Evolutionary conservation across 2,113 vertebrate genomes (phyloP).

Genomic region (Nycticorax nycticorax): DNA sequence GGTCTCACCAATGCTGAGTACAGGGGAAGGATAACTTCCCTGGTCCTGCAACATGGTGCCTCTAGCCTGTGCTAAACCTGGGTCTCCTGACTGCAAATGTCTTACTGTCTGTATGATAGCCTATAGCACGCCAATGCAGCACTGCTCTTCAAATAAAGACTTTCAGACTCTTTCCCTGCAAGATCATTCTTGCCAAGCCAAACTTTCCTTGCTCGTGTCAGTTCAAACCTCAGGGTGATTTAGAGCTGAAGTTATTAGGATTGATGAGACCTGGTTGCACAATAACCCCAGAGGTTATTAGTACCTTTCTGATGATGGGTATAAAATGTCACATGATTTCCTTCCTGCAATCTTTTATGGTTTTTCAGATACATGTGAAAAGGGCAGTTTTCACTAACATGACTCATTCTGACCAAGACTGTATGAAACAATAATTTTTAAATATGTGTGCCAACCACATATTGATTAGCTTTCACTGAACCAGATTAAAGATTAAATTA

Average conservation of each 20-base stretch:
- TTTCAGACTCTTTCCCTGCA: not conserved
- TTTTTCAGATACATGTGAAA: not conserved
- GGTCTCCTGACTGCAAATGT: not conserved
- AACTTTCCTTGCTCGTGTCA: not conserved
- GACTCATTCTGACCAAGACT: not conserved
- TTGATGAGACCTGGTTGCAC: not conserved
- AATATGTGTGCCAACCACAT: not conserved
- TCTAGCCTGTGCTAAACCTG: not conserved
- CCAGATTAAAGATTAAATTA: not conserved
- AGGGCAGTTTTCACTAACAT: not conserved
- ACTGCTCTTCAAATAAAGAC: not conserved
- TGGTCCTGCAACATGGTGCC: not conserved
- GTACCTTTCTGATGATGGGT: constrained; percentile 22
- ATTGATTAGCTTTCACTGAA: not conserved
- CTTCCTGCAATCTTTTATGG: not conserved
- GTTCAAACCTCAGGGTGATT: not conserved
- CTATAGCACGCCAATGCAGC: not conserved
- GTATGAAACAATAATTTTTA: not conserved
- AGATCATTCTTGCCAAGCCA: not conserved
- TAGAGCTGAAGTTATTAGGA: constrained; percentile 1
- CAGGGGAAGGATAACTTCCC: too few species aligned
- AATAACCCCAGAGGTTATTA: constrained; percentile 21
- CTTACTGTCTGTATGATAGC: not conserved
- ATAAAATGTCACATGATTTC: constrained; percentile 31
- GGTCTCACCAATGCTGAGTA: too few species aligned